These are phyloP conservation scores for Clitarchus hookeri DNA, from an alignment of 2,888 invertebrate species.

Conservation along the genomic window DNA sequence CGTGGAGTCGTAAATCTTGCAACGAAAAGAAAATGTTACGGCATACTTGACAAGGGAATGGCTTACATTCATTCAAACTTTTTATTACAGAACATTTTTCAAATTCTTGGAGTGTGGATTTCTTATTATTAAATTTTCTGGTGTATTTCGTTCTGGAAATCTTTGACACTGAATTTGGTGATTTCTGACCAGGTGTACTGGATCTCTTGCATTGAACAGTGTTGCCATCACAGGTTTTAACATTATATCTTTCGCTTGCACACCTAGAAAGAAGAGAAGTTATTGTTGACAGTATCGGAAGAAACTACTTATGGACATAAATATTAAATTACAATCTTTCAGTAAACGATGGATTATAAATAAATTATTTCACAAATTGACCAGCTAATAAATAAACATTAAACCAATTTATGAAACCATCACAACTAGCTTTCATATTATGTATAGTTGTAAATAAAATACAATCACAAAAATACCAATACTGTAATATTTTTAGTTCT, in stretches of 20 bases:
- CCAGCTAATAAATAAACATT: too few relatives aligned
- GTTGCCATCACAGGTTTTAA: slow-evolving; percentile 30
- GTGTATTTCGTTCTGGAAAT: not conserved
- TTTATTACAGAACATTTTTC: not conserved
- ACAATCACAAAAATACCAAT: too few relatives aligned
- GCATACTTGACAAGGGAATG: not conserved
- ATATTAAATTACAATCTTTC: too few relatives aligned
- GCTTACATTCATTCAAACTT: not conserved
- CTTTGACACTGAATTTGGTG: slow-evolving; percentile 2
- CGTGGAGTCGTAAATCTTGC: not conserved
- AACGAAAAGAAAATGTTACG: not conserved
- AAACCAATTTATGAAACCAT: too few relatives aligned
- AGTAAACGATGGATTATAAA: too few relatives aligned
- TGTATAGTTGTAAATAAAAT: too few relatives aligned
- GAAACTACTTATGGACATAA: too few relatives aligned
- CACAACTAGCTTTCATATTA: too few relatives aligned
- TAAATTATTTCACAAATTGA: not conserved
- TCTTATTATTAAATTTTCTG: not conserved
- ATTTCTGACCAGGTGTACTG: not conserved
- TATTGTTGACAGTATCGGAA: not conserved
- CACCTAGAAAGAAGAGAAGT: slow-evolving; percentile 42
- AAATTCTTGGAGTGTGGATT: not conserved
- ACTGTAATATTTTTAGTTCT: too few relatives aligned
- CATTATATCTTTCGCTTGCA: slow-evolving; percentile 31
- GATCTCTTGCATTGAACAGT: slow-evolving; percentile 24